A percentile compares a stretch with the other conserved stretches of the same genome.
Conservation (phyloP, 2,797 vertebrate genomes). For the Arnoldichthys spilopterus region DNA sequence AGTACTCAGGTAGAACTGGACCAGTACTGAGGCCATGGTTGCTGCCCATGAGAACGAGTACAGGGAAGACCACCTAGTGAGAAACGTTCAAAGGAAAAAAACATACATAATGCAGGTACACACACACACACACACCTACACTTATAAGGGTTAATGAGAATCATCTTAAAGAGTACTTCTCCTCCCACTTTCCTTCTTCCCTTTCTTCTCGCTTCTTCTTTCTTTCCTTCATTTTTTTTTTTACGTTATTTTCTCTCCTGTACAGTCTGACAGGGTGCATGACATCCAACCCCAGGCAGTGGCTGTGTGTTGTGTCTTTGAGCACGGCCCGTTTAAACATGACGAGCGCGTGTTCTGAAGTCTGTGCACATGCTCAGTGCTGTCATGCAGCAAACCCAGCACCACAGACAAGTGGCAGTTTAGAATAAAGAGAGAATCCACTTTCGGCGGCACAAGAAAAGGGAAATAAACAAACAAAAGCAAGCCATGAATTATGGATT, state of each 20-base stretch:
- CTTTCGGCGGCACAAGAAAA: slow-evolving; percentile 29
- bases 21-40: too few relatives aligned
- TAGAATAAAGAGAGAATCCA: slow-evolving; percentile 26
- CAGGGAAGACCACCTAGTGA: too few relatives aligned
- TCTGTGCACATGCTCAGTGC: slow-evolving; percentile 15
- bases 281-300: slow-evolving; percentile 22
- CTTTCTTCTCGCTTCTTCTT: too few relatives aligned
- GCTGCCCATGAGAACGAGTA: too few relatives aligned
- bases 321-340: slow-evolving; percentile 37
- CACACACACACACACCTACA: background rate
- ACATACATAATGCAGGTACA: too few relatives aligned
- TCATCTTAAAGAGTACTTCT: background rate
- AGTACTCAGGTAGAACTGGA: too few relatives aligned
- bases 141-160: background rate
- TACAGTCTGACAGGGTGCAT: slow-evolving; percentile 8
- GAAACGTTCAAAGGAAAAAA: too few relatives aligned
- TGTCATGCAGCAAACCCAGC: slow-evolving; percentile 4
- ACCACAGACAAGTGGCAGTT: background rate
- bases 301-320: background rate
- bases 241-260: slow-evolving; percentile 2
- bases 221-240: background rate
- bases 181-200: too few relatives aligned
- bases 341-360: slow-evolving; percentile 34
- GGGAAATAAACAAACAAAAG: slow-evolving; percentile 17
- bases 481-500: slow-evolving; percentile 54